Evolutionary conservation across 2,113 vertebrate genomes (phyloP).

Genomic region (Petrocephalus zakoni): DNA sequence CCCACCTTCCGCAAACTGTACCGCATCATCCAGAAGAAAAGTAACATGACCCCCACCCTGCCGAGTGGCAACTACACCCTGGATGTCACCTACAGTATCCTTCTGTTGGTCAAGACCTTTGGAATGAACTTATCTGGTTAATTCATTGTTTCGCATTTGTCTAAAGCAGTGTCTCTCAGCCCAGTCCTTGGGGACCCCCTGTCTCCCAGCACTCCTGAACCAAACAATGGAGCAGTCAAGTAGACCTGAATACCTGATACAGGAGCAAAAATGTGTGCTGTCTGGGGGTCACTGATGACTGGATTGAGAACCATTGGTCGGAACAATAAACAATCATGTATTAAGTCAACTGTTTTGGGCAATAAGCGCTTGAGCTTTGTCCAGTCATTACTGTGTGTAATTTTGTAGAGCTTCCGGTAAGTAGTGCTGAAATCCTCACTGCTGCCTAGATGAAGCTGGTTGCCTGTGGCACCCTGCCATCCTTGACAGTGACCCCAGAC

Average conservation of each 20-base stretch:
- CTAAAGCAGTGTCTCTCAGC: background rate
- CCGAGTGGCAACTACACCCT: slow-evolving; percentile 79
- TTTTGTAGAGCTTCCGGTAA: background rate
- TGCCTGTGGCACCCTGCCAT: slow-evolving; percentile 30
- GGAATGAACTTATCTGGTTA: background rate
- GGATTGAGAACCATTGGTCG: background rate
- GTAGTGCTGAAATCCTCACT: background rate
- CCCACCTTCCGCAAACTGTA: slow-evolving; percentile 96
- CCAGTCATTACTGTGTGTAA: background rate
- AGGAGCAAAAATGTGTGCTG: background rate
- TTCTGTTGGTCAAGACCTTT: slow-evolving; percentile 46
- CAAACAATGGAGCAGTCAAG: background rate
- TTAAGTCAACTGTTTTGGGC: background rate
- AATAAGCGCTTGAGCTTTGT: background rate
- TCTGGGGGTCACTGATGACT: background rate
- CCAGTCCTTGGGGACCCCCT: background rate
- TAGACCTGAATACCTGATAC: background rate
- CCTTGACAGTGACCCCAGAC: slow-evolving; percentile 79
- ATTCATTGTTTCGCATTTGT: background rate
- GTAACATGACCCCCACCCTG: slow-evolving; percentile 68
- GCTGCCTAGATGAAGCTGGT: background rate
- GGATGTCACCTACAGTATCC: slow-evolving; percentile 92
- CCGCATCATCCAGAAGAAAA: slow-evolving; percentile 80
- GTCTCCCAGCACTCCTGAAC: background rate
- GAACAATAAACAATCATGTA: background rate